Base-by-base conservation (phyloP, 2,113 vertebrate species). In the Ageneiosus marmoratus region DNA sequence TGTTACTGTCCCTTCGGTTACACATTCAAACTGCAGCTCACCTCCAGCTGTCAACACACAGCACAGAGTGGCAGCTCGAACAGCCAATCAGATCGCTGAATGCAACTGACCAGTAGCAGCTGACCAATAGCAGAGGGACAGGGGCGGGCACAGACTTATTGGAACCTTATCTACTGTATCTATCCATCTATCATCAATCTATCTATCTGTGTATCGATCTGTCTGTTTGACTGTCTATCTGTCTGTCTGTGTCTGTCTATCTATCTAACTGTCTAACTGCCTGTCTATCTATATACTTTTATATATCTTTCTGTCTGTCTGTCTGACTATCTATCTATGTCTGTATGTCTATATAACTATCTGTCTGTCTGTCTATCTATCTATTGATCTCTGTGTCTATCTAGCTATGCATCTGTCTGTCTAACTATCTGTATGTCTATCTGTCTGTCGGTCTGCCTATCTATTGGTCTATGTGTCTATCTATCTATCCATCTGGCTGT, bases 31-130 rank as follows among this genome's bases (percentile, higher is more conserved):
- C 79, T 22, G 41, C 24, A 24, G 77, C 78, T 69, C 78, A 69
- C 84, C 60, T 63, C 86, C 82, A 50, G 73, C 80, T 87, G 86
- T 86, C 86, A 88, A 86, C 53, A 79, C 55, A 63, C 8, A 8
- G 48, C 32, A 27, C n/a, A 41, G 83, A 88, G 8, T 62, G 87
- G 46, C 87, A 83, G 50, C 32, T 29, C 5, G 5, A 44, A 8
- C 77, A 70, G 58, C 87, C 80, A 83, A 88, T 88, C 83, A 51
- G 1, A 41, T 8, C 24, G 60, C 83, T 29, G 18, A 7, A 4
- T 22, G 16, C 8, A 11, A 15, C 6, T 1, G 7, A n/a, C n/a
- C n/a, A n/a, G n/a, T n/a, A n/a, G n/a, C 13, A 1, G 7, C 24
- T n/a, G 79, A 32, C 83, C 81, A 88, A 89, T 87, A 81, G 84